Evolutionary conservation across 2,888 invertebrate species (phyloP), one percentile per base, ranked within the genome.

Genomic region (Doris montereyensis): DNA sequence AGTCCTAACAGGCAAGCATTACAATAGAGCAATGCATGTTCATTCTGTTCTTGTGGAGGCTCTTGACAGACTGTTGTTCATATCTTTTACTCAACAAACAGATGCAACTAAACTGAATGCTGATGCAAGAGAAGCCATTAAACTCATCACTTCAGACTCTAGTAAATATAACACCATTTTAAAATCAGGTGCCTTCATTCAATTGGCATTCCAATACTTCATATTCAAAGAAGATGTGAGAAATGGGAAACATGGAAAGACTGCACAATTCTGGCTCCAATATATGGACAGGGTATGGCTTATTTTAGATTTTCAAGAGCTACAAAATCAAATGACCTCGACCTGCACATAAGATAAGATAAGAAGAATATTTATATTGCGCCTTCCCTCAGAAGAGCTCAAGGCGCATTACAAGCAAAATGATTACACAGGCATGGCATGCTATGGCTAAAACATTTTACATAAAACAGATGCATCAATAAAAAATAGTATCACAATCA

Each of bases 231-330:
- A 70, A 0, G 5, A 21, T 10, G 73, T 81, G 21, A 70, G 78
- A 62, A 10, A 67, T 0, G 77, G 81, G 1, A 28, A 75, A 1
- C 26, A 60, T 4, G 84, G 80, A 2, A 81, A 82, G 68, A 82
- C 81, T 4, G 79, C 83, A 17, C 72, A 82, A 77, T 81, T 81
- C 28, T 81, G 81, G 84, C n/a, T 81, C 26, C 5, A 58, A 4
- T 83, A 82, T 68, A 82, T 79, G 60, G 79, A 84, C 67, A 72
- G 41, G 26, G 52, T 83, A 10, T 30, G 68, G 21, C 26, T 76
- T 10, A 57, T 84, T 77, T 84, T n/a, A 30, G 10, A n/a, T 67
- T 82, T 1, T 72, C 75, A 4, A 21, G 57, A 26, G 80, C 81
- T 10, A 82, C 84, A 0, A 82, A 80, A 72, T 1, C 52, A 8